These are phyloP conservation scores for Triplophysa dalaica DNA, from an alignment of 2,113 vertebrate genomes.

Conservation along the genomic window DNA sequence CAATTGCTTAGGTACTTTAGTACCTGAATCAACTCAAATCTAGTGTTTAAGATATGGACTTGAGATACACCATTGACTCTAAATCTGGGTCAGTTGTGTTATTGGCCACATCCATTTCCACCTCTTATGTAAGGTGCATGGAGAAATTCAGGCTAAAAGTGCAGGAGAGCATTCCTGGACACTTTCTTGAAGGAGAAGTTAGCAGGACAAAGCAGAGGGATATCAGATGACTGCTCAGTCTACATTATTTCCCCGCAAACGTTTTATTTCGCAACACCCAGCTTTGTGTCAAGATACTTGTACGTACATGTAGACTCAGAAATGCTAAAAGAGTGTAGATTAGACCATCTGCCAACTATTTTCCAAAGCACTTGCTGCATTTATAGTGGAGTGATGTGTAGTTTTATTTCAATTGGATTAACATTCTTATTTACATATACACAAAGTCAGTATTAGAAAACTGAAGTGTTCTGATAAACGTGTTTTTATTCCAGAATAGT, in stretches of 20 bases:
- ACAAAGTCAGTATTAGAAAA: too few species aligned
- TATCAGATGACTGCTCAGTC: conserved; percentile 23
- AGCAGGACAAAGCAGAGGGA: conserved; percentile 24
- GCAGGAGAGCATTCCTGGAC: too few species aligned
- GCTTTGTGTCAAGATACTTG: conserved; percentile 22
- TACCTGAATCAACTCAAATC: too few species aligned
- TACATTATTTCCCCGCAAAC: not conserved
- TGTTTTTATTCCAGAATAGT: too few species aligned
- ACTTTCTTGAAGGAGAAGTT: conserved; percentile 3
- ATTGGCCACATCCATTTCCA: not conserved
- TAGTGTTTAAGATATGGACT: too few species aligned
- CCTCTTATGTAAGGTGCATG: too few species aligned
- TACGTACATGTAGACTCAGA: conserved; percentile 20
- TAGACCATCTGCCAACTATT: not conserved
- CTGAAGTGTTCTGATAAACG: too few species aligned
- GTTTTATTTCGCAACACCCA: not conserved
- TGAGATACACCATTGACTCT: not conserved
- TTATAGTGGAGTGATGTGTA: not conserved
- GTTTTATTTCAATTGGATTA: not conserved
- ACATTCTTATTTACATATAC: too few species aligned
- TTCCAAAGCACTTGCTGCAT: conserved; percentile 25
- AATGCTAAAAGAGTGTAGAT: conserved; percentile 8
- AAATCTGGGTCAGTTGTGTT: not conserved
- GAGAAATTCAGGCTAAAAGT: too few species aligned
- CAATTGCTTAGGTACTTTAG: too few species aligned